Evolutionary conservation across 2,797 vertebrate genomes (phyloP), one percentile per base, ranked within the genome.

Genomic region (Coluber constrictor): DNA sequence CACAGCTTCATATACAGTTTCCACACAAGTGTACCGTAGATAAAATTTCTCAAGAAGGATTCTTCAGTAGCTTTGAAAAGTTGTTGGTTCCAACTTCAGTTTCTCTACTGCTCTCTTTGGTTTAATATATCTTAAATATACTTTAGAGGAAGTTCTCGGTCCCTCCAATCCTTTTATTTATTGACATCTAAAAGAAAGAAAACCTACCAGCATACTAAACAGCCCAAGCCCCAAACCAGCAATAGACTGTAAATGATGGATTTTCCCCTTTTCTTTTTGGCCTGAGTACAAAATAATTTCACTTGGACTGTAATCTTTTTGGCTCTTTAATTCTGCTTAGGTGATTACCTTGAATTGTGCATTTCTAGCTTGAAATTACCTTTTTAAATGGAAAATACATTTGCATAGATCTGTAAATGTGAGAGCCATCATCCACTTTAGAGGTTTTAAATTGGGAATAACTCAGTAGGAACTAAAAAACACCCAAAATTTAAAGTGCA

Each of bases 271-370:
- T 8, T 86, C 60, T 15, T 93, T 47, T 90, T 92, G 96, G 92
- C 95, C 96, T 96, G 96, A 96, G 94, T 95, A 91, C 94, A 92
- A 93, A 96, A 95, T 97, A 96, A 97, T 96, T 96, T 96, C 95
- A 87, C 95, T 96, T 95, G 96, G 96, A 95, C 94, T 96, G 96
- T 95, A 96, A 96, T 94, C 95, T 96, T 96, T 97, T 97, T 97
- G 96, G 96, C 95, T 97, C 95, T 96, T 96, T 97, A 97, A 96
- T 95, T 96, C 94, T 96, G 96, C 95, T 93, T 96, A 94, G 89
- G 93, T 96, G 95, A 92, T 95, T 95, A 96, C 94, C 95, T 95
- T 89, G 83, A 93, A 91, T 94, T 94, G 92, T 93, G 92, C 92
- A 96, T 95, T 97, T 96, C 95, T 96, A 96, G 92, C 60, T n/a